phyloP scores from a whole-genome alignment of 2,888 invertebrate genomes.

The Drosophila ustulata region DNA sequence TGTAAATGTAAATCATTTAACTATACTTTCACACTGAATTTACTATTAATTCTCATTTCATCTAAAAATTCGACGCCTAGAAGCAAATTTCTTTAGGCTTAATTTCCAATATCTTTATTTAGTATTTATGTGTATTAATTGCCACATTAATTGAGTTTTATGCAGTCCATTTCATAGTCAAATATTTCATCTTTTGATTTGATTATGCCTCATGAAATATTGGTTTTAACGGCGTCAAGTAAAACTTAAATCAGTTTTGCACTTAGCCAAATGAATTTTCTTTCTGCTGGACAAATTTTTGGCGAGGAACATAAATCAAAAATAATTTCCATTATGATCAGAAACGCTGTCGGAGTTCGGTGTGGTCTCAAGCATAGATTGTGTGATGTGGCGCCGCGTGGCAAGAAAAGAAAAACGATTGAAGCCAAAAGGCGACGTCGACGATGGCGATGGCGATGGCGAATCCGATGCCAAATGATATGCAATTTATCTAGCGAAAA shows the following conservation, averaged over 20 bases:
- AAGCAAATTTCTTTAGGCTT: neutral
- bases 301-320: constrained; percentile 47
- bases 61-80: too few species aligned
- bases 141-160: neutral
- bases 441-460: neutral
- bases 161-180: neutral
- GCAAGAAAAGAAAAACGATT: constrained; percentile 8
- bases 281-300: constrained; percentile 3
- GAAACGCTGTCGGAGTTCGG: constrained; percentile 2
- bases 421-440: constrained; percentile 16
- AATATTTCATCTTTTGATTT: neutral
- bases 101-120: neutral
- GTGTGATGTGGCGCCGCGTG: constrained; percentile 22
- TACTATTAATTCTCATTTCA: too few species aligned
- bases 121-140: neutral
- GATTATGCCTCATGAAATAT: neutral
- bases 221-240: neutral
- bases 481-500: constrained; percentile 75
- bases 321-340: constrained; percentile 45
- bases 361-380: constrained; percentile 17
- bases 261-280: constrained; percentile 43
- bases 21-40: too few species aligned
- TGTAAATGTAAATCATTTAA: too few species aligned
- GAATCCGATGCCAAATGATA: constrained; percentile 75
- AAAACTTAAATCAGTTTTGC: constrained; percentile 8